Conservation (phyloP, 1,140 invertebrate genomes). For the Cotesia typhae region DNA sequence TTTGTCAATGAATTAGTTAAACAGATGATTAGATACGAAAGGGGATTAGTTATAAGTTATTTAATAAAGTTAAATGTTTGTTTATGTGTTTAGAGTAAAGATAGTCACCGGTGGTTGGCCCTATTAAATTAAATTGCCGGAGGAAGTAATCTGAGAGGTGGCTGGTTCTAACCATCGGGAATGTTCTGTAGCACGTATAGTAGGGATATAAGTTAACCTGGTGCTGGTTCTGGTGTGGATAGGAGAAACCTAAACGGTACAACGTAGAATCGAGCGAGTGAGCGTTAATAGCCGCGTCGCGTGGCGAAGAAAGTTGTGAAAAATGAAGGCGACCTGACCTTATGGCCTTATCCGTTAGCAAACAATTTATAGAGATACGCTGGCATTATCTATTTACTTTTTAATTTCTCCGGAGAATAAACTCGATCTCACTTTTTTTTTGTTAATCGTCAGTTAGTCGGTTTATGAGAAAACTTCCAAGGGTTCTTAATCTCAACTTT, state of each 20-base stretch:
- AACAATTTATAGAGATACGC: slow-evolving; percentile 23
- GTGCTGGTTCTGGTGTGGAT: too few relatives aligned
- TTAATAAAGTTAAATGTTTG: slow-evolving; percentile 5
- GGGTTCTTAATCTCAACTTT: too few relatives aligned
- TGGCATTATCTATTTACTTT: too few relatives aligned
- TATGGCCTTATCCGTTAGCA: slow-evolving; percentile 23
- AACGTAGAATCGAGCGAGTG: neutral
- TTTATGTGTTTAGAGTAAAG: slow-evolving; percentile 8
- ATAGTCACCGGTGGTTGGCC: slow-evolving; percentile 1
- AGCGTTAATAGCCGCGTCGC: slow-evolving; percentile 20
- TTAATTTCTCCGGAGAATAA: neutral
- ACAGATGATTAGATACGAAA: too few relatives aligned
- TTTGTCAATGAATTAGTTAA: too few relatives aligned
- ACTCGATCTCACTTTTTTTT: too few relatives aligned
- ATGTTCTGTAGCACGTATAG: too few relatives aligned
- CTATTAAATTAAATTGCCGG: slow-evolving; percentile 23
- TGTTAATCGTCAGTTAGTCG: neutral
- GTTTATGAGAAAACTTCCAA: neutral
- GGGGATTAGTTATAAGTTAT: neutral
- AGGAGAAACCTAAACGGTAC: neutral
- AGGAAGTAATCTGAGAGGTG: slow-evolving; percentile 16
- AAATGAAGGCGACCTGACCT: slow-evolving; percentile 26
- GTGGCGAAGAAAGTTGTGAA: slow-evolving; percentile 30
- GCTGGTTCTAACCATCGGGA: neutral
- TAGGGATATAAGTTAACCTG: too few relatives aligned